Evolutionary conservation across 2,888 invertebrate species (phyloP), one percentile per base, ranked within the genome.

Genomic region (Volucella bombylans): DNA sequence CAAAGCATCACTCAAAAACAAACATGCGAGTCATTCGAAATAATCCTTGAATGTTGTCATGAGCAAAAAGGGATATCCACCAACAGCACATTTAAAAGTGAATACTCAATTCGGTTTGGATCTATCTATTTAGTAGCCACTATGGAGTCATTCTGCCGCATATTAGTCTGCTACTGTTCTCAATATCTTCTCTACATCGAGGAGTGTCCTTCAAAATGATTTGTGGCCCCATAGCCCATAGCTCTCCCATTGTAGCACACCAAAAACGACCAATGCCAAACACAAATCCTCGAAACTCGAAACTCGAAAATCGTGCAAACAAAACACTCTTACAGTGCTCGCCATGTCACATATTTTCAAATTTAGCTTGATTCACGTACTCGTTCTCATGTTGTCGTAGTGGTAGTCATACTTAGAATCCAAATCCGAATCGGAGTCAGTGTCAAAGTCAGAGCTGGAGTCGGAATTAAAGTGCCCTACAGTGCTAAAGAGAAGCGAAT

Each of bases 301-400:
- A 78, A 78, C 64, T 76, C 67, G 41, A 64, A 78, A 78, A 50
- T 62, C 69, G 49, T 62, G 64, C 78, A 62, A 78, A 78, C 77
- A 77, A 62, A 74, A 49, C 41, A 74, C 65, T 52, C 69, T n/a
- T 14, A 41, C 69, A 49, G 45, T 55, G 49, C 72, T 57, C 38
- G 50, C 54, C 18, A 55, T 64, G 74, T 74, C 73, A 79, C 64
- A 74, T 69, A 79, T 69, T 79, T 83, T 79, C 57, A 39, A 64
- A 74, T 74, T 79, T 69, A 67, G 52, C 74, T 83, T 76, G 65
- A 83, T 83, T 45, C 83, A 83, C 74, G 65, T 80, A 76, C 71
- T 73, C 49, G 12, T 31, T 31, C 31, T 31, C 6, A 31, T 31
- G 31, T 31, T 31, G 31, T 31, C 31, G 31, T 31, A 31, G 31